Base-by-base conservation (phyloP, 2,888 invertebrate genomes). In the Troilus luridus region DNA sequence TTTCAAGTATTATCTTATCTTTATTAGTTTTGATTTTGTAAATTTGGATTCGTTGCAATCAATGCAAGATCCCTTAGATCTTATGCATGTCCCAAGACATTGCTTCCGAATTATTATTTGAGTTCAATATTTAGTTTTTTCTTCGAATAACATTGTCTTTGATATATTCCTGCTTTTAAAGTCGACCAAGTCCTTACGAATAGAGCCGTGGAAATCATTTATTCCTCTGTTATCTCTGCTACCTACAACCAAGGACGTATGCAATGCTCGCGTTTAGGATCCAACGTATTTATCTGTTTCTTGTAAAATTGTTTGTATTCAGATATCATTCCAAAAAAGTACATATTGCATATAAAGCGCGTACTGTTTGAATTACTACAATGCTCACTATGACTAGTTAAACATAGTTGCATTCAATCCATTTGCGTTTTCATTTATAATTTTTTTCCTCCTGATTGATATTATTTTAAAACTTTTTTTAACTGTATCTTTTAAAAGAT, bases 151-250 rank as follows among this genome's bases (percentile, higher is more conserved):
- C 5, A 41, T 41, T 41, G 41, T 41, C 41, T 41, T 41, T 41
- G 1, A 41, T 41, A 41, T 5, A 41, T 41, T 41, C 41, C 41
- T 41, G 19, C 27, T 77, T 41, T 41, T 19, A 77, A 77, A 17
- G 27, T 77, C 41, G 72, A 77, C 72, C 17, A 72, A 72, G 14
- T 27, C 72, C 14, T 27, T 27, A 72, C 72, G 27, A 77, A 41
- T 19, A 77, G 41, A 24, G 67, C 41, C 41, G 27, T 77, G 8
- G 8, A 77, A 27, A 77, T 77, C 27, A 12, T 41, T 77, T 8
- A 77, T 77, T 77, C 72, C 41, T 77, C 72, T 41, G 72, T 77
- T 77, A 77, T 77, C 72, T 77, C 17, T 21, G 27, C 72, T 77
- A 77, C 41, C 72, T 77, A 27, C 72, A 41, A 17, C 8, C 72